Percentiles rank a stretch among this genome's conserved stretches.
Evolutionary conservation across 2,888 invertebrate species (phyloP).

Genomic region (Leptopilina drosophilae): DNA sequence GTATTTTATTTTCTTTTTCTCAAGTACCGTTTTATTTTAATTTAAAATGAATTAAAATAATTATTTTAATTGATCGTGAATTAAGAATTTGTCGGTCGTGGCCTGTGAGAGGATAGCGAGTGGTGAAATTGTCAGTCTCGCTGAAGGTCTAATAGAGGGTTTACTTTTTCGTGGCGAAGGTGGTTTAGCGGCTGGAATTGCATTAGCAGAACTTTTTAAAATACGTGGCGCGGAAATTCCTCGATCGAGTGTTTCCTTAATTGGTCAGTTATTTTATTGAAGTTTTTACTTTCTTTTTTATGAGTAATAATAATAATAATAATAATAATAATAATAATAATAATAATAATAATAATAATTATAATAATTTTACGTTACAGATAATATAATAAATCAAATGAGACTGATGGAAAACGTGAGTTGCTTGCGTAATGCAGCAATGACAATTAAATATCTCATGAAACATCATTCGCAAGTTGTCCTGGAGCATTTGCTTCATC

Average conservation of each 20-base stretch:
- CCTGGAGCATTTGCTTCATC: constrained; percentile 66
- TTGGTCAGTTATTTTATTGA: constrained; percentile 59
- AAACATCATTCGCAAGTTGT: constrained; percentile 69
- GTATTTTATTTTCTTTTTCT: constrained; percentile 47
- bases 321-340: too few species aligned
- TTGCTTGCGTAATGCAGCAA: constrained; percentile 64
- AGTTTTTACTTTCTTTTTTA: too few species aligned
- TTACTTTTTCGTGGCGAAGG: constrained; percentile 67
- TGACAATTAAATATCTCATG: constrained; percentile 65
- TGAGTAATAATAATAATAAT: too few species aligned
- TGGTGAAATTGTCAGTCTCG: constrained; percentile 68
- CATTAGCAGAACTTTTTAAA: constrained; percentile 66
- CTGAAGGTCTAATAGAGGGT: constrained; percentile 70
- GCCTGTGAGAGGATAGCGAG: constrained; percentile 67
- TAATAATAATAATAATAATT: too few species aligned
- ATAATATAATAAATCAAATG: constrained; percentile 69
- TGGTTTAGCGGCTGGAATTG: constrained; percentile 68
- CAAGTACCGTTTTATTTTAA: too few species aligned
- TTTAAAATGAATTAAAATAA: too few species aligned
- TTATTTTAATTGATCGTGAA: too few species aligned
- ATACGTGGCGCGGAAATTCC: constrained; percentile 70
- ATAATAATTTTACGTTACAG: constrained; percentile 51
- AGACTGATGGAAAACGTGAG: constrained; percentile 69
- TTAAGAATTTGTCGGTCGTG: constrained; percentile 62
- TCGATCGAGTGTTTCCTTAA: constrained; percentile 65